These are phyloP conservation scores for Galerucella calmariensis DNA, from an alignment of 2,888 invertebrate genomes.

Conservation along the genomic window DNA sequence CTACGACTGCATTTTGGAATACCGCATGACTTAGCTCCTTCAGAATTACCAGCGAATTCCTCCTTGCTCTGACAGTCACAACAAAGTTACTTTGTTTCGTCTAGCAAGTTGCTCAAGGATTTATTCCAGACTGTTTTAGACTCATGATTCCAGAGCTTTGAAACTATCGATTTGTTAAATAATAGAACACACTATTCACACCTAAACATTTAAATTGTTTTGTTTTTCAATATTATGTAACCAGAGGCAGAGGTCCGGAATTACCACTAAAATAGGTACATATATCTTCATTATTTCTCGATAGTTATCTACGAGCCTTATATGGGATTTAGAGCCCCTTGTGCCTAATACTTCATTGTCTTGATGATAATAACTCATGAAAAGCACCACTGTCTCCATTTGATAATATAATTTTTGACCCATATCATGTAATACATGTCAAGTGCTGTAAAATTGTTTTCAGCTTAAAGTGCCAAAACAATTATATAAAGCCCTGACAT, in stretches of 20 bases:
- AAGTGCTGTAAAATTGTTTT: slow-evolving; percentile 38
- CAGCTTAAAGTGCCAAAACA: slow-evolving; percentile 36
- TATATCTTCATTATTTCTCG: slow-evolving; percentile 3
- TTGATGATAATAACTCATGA: slow-evolving; percentile 11
- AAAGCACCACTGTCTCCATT: slow-evolving; percentile 18
- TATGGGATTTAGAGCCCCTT: slow-evolving; percentile 1
- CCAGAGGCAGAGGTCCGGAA: neutral
- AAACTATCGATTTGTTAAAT: too few relatives aligned
- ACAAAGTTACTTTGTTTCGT: too few relatives aligned
- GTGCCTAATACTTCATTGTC: neutral
- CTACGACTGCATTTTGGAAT: too few relatives aligned
- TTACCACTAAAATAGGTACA: neutral
- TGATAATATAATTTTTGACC: slow-evolving; percentile 40
- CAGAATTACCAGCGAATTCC: too few relatives aligned
- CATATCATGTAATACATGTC: slow-evolving; percentile 39
- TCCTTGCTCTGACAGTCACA: too few relatives aligned
- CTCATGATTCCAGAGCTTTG: too few relatives aligned
- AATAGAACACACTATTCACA: too few relatives aligned
- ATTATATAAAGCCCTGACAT: slow-evolving; percentile 38
- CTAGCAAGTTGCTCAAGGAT: too few relatives aligned
- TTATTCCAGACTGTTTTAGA: too few relatives aligned
- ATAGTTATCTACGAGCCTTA: neutral
- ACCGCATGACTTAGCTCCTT: too few relatives aligned
- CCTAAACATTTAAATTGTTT: too few relatives aligned
- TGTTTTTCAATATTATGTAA: neutral